Evolutionary conservation across 2,797 vertebrate genomes (phyloP), one percentile per base, ranked within the genome.

Genomic region (Gymnocypris eckloni): DNA sequence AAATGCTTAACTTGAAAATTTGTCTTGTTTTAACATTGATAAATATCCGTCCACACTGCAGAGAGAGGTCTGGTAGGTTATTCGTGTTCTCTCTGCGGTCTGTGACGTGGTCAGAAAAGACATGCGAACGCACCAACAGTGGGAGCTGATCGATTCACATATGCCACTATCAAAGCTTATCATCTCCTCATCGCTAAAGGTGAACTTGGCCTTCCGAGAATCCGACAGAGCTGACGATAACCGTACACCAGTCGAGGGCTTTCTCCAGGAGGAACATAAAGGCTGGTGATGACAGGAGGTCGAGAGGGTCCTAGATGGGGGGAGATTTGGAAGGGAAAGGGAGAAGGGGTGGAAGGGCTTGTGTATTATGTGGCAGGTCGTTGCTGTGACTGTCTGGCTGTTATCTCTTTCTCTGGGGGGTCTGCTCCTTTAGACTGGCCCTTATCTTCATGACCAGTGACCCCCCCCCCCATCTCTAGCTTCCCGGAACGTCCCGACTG

Each of bases 161-260:
- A 87, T 76, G 72, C 85, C 91, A 76, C 89, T 95, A 95, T 96
- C 96, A 90, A 87, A 87, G 90, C 91, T 93, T 94, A 92, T 94
- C 94, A 96, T 96, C 95, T 93, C 92, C 89, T 92, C 90, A 73
- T 86, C 88, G 88, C 91, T 93, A 94, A 95, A 96, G 96, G 94
- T 95, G 96, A 96, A 96, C 96, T 96, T 91, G 92, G 88, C 91
- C 89, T 93, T 95, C 95, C 93, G 91, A 95, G 95, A 96, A 92
- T 93, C 92, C 90, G 75, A 90, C 90, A 82, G 92, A 93, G 91
- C 89, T 89, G 87, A 93, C 94, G 94, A 96, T 96, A 96, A 92
- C 91, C 93, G 95, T 95, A 95, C 95, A 91, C 89, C 88, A 89
- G 89, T 91, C 92, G 87, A 86, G 90, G 92, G 91, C 92, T 93